phyloP scores from a whole-genome alignment of 2,113 vertebrate genomes.

The Cyanistes caeruleus region DNA sequence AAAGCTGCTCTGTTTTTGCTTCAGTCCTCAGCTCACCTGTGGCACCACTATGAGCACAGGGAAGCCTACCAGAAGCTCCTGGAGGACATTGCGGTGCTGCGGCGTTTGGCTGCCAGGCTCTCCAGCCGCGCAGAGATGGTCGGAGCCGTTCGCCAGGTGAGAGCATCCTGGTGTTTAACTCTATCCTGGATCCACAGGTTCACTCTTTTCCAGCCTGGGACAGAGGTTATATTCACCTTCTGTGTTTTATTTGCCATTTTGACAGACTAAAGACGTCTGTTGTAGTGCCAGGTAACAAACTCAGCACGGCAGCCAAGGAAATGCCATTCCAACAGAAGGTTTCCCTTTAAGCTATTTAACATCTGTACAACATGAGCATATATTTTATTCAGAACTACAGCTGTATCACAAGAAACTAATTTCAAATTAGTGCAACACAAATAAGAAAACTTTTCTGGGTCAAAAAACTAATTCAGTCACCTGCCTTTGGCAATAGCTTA shows the following conservation, averaged over 20 bases:
- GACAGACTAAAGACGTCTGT: not conserved
- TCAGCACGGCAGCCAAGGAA: not conserved
- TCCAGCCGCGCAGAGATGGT: conserved; percentile 95
- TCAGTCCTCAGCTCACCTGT: conserved; percentile 87
- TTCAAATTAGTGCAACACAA: not conserved
- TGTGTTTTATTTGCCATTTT: not conserved
- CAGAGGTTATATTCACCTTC: not conserved
- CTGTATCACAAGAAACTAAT: not conserved
- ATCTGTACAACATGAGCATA: not conserved
- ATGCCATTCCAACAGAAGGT: not conserved
- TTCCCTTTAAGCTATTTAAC: not conserved
- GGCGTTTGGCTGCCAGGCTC: conserved; percentile 87
- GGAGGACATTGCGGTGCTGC: conserved; percentile 88
- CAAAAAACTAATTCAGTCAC: not conserved
- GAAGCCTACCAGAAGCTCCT: conserved; percentile 90
- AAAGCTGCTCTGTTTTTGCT: not conserved
- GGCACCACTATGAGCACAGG: conserved; percentile 92
- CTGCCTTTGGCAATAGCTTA: not conserved
- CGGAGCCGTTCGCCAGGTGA: conserved; percentile 93
- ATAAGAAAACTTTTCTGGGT: not conserved
- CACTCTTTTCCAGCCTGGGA: not conserved
- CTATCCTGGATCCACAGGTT: accelerated
- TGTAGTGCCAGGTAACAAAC: not conserved
- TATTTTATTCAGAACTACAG: not conserved
- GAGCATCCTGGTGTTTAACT: not conserved